Evolutionary conservation across 2,113 vertebrate genomes (phyloP), one percentile per base, ranked within the genome.

Genomic region (Boulengeromyrus knoepffleri): DNA sequence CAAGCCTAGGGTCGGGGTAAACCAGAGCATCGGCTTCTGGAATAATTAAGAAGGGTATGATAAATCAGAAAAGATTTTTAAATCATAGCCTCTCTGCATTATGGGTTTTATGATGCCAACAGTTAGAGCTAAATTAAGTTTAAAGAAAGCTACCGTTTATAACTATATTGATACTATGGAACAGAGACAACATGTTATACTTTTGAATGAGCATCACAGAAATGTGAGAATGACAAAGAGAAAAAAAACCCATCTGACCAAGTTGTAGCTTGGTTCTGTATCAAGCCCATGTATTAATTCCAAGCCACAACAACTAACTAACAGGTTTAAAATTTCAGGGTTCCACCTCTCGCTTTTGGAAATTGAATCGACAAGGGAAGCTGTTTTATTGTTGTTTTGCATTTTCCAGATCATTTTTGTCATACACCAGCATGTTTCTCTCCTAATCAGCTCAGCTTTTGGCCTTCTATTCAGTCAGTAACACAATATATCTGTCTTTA

Each of bases 1-100:
- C 95, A 95, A 95, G 94, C 95, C 94, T 91, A 85, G 94, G 95
- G 95, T 94, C 88, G 2, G 93, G 93, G 87, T 88, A 92, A 96
- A 95, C 96, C 95, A 93, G 94, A 94, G 94, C 94, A 92, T 88
- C 88, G 89, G 90, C 87, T 89, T 87, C 87, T 58, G 89, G 86
- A 90, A 85, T 92, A 92, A 92, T 91, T 86, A 91, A 88, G 88
- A 85, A 87, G 80, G 89, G 77, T 91, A 90, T 89, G 86, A 91
- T 91, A 90, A 91, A 88, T 92, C 86, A 86, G 87, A 88, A 52
- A 89, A 86, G 90, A 85, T 92, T 89, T 70, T 90, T 53, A 89
- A 89, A 89, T 91, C 77, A 89, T 74, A 87, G 85, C 46, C 88
- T 88, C 45, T 86, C 83, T 89, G 87, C 45, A 56, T 89, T 86